Evolutionary conservation across 2,113 vertebrate genomes (phyloP).

Genomic region (Tychaedon coryphoeus): DNA sequence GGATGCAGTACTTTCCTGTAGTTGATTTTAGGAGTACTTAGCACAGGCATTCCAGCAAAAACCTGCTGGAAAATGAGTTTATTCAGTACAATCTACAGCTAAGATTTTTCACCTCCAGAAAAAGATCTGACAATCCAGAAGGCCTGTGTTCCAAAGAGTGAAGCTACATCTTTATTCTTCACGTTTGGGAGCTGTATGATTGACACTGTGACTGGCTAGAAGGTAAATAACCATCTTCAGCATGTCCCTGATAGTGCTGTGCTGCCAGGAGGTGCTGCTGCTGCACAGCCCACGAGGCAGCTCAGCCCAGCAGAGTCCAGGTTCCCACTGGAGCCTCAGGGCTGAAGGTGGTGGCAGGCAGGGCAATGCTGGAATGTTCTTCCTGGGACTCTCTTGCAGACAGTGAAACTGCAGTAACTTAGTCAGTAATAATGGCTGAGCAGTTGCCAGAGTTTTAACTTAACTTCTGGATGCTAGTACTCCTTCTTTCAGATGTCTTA

Average conservation of each 20-base stretch:
- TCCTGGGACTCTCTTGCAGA: neutral
- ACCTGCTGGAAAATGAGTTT: neutral
- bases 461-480: neutral
- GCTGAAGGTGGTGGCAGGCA: neutral
- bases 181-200: neutral
- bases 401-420: neutral
- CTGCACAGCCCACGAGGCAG: neutral
- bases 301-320: neutral
- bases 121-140: neutral
- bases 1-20: neutral
- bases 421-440: neutral
- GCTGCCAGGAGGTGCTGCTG: neutral
- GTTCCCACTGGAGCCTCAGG: accelerated
- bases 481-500: neutral
- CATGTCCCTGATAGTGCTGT: neutral
- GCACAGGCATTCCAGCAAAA: neutral
- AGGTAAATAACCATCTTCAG: neutral
- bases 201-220: neutral
- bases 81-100: neutral
- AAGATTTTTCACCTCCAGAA: neutral
- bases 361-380: neutral
- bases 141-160: neutral
- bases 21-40: neutral
- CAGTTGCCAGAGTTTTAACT: neutral
- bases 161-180: neutral